Evolutionary conservation across 2,888 invertebrate species (phyloP), one percentile per base, ranked within the genome.

Genomic region (Cordilura impudica): DNA sequence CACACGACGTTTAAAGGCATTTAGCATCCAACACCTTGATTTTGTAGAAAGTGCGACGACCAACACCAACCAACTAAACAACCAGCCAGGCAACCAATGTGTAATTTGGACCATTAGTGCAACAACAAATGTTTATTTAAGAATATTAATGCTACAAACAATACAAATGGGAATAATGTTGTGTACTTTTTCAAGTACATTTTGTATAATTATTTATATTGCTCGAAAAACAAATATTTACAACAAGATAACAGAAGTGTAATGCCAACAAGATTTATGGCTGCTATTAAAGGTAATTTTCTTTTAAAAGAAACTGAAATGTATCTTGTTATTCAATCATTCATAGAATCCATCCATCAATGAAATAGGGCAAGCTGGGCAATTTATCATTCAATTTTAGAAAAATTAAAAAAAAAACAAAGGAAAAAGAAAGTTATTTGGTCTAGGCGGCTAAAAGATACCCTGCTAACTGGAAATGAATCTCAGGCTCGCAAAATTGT

Each of bases 21-120:
- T 71, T 61, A 54, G 45, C 61, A 10, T 63, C 54, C 35, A 65
- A 19, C 63, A 72, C 72, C 47, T 72, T 49, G 47, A 72, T 56
- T 72, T 63, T 54, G 54, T 54, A 16, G 47, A n/a, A 39, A 39
- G 35, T 39, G 35, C 35, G 35, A 39, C 35, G 35, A 39, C 35
- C 35, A n/a, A 12, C 31, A 39, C 35, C 35, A n/a, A 4, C 35
- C 35, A 39, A 39, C 4, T 4, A 39, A 26, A 26, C 26, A 26
- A 6, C 6, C 26, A 26, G 26, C 6, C 26, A 26, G 26, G 3
- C 26, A 26, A 6, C 35, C 35, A 39, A 39, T 39, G 35, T 39
- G 10, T 12, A 39, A 21, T 8, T 45, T n/a, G 18, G 35, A 26
- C 47, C 71, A 63, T 56, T 65, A 56, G 72, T 56, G 47, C 63